Conservation (phyloP, 2,113 vertebrate species). For the Myanophis thanlyinensis region DNA sequence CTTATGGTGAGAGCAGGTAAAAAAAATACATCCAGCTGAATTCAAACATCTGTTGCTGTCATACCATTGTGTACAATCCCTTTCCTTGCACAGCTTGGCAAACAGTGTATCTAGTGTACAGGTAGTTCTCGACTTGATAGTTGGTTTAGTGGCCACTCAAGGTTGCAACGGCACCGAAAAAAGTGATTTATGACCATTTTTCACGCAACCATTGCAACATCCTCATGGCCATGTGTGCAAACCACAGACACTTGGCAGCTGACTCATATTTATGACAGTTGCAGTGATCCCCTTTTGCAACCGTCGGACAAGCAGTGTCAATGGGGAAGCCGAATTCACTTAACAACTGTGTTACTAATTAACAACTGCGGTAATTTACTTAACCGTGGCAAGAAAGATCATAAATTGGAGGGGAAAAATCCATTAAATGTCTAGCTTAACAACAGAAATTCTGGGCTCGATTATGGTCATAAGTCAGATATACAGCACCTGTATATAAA, state of each 20-base stretch:
- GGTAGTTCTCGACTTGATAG: not conserved
- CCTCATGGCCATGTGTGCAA: not conserved
- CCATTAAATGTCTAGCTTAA: not conserved
- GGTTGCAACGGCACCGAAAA: not conserved
- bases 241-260: not conserved
- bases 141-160: not conserved
- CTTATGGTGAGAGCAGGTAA: conserved; percentile 78
- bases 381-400: not conserved
- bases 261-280: not conserved
- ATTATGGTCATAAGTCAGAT: not conserved
- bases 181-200: not conserved
- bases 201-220: not conserved
- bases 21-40: not conserved
- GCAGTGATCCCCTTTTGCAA: not conserved
- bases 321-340: not conserved
- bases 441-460: not conserved
- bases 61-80: not conserved
- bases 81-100: not conserved
- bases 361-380: not conserved
- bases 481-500: not conserved
- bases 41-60: not conserved
- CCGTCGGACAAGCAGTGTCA: not conserved
- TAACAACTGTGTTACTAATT: not conserved
- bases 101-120: not conserved
- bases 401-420: not conserved